Base-by-base conservation (phyloP, 2,113 vertebrate genomes). In the Nesogale talazaci region DNA sequence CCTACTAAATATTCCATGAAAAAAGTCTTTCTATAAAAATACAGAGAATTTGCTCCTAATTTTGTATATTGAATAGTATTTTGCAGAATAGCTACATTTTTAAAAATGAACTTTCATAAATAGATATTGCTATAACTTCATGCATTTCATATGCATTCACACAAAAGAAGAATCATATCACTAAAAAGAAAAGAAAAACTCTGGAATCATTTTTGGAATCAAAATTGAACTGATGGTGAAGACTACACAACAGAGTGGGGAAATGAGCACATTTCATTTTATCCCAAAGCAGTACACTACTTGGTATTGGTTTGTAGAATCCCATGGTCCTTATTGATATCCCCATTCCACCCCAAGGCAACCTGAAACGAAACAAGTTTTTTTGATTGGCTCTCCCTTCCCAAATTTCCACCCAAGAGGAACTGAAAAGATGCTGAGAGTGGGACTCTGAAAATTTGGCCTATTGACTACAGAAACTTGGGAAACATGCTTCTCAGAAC, bases 361-460 rank as follows among this genome's bases (percentile, higher is more conserved):
- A 12, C 15, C 38, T 61, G 17, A n/a, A 72, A 82, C 91, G 42
- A 20, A 63, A 20, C 63, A 83, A 34, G 6, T 17, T 78, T 61
- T 72, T 31, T 70, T 15, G 6, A 1, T 31, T 36, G 52, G 38
- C 2, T 9, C 29, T 81, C 74, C 25, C 29, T 91, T 86, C 2
- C 3, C 12, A 22, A n/a, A n/a, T 14, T 65, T 29, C 14, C 3
- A 36, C 40, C 57, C 27, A 25, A 1, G 10, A 36, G 85, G 25
- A 65, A 57, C 42, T 36, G 80, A 78, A 38, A 85, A 83, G 92
- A 90, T 76, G 17, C 31, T 79, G 52, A 88, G 79, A 34, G 85
- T 69, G 77, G 88, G 29, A 4, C 61, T 74, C 12, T 17, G 61
- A 70, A 94, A 77, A 17, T 79, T 36, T 76, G 78, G 25, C 52